These are phyloP conservation scores for Acrocera orbiculus DNA, from an alignment of 2,888 invertebrate genomes.

Conservation along the genomic window DNA sequence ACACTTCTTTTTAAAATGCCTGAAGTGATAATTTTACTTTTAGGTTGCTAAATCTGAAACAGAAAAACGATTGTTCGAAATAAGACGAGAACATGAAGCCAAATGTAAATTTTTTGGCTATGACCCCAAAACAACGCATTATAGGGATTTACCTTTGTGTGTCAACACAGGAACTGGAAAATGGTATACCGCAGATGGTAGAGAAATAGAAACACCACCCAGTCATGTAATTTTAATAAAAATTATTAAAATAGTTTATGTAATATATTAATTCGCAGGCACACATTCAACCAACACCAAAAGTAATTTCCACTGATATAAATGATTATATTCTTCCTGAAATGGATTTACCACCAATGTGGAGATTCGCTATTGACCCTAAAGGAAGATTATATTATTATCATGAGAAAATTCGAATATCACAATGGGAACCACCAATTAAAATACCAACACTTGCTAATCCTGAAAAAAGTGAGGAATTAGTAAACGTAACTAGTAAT, in stretches of 20 bases:
- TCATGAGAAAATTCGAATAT: slow-evolving; percentile 56
- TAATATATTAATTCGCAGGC: slow-evolving; percentile 9
- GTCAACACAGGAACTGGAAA: slow-evolving; percentile 27
- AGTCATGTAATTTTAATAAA: slow-evolving; percentile 17
- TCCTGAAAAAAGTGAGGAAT: too few species aligned
- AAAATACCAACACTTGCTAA: slow-evolving; percentile 19
- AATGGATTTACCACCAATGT: slow-evolving; percentile 59
- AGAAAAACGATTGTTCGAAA: slow-evolving; percentile 25
- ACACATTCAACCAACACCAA: slow-evolving; percentile 17
- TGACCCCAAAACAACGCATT: slow-evolving; percentile 21
- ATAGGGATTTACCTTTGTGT: slow-evolving; percentile 24
- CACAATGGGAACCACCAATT: slow-evolving; percentile 62
- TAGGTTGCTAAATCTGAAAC: slow-evolving; percentile 29
- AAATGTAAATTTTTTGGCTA: slow-evolving; percentile 28
- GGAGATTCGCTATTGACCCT: slow-evolving; percentile 69
- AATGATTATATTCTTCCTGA: slow-evolving; percentile 30
- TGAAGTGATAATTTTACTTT: too few species aligned
- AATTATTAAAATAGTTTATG: not conserved
- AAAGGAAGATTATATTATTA: slow-evolving; percentile 78
- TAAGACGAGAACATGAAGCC: slow-evolving; percentile 24
- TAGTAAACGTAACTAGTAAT: too few species aligned
- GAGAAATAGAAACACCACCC: slow-evolving; percentile 22
- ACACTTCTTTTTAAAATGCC: too few species aligned
- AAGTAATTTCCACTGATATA: slow-evolving; percentile 19
- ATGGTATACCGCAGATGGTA: slow-evolving; percentile 24